These are phyloP conservation scores for Trogon surrucura DNA, from an alignment of 2,113 vertebrate genomes.

Conservation along the genomic window DNA sequence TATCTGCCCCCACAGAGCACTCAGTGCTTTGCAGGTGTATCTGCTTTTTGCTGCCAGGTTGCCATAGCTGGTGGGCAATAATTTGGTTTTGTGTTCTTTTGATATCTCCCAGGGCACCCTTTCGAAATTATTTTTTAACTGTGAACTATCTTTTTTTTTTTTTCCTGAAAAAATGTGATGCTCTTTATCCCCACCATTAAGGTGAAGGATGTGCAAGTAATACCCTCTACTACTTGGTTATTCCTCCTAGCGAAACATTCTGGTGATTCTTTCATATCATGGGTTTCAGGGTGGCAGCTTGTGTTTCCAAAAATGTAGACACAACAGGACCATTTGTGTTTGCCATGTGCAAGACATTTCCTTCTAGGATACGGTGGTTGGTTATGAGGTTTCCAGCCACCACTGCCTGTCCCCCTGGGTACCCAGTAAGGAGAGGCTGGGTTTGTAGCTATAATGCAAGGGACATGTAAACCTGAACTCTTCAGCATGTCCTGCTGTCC, in stretches of 20 bases:
- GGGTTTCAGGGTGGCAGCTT: background rate
- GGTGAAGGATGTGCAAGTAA: background rate
- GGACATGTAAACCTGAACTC: background rate
- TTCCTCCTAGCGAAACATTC: background rate
- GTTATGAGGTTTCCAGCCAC: background rate
- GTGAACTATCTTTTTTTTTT: background rate
- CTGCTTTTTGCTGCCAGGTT: background rate
- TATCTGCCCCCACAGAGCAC: rapidly evolving
- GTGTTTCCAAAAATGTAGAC: background rate
- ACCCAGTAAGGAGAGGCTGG: background rate
- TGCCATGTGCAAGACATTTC: background rate
- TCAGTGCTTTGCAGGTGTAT: background rate
- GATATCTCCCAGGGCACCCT: background rate
- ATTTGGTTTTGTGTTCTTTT: background rate
- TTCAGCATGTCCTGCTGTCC: background rate
- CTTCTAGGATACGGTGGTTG: background rate
- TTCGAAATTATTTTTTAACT: background rate
- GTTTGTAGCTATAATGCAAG: background rate
- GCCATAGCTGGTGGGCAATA: too few species aligned
- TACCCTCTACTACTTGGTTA: background rate
- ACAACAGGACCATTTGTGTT: background rate
- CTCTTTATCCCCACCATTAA: background rate
- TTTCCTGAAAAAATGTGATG: background rate
- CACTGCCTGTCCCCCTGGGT: background rate
- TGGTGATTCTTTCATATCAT: background rate